phyloP scores from a whole-genome alignment of 2,113 vertebrate genomes.

The Vulpes ferrilata region DNA sequence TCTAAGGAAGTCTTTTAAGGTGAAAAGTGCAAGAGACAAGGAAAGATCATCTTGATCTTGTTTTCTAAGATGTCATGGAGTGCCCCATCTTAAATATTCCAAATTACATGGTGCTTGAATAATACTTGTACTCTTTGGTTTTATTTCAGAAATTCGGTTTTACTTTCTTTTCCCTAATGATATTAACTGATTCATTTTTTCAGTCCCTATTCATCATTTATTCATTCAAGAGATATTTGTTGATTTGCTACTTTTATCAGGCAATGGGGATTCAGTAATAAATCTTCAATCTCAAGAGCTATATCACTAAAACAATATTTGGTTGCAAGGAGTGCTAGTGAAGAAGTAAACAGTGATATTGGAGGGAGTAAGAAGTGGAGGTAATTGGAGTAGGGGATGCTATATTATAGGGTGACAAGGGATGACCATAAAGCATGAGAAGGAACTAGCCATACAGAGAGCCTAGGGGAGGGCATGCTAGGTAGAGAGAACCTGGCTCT shows the following conservation, averaged over 20 bases:
- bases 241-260: background rate
- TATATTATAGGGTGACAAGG: background rate
- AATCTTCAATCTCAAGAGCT: background rate
- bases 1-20: slow-evolving; percentile 1
- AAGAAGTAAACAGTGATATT: background rate
- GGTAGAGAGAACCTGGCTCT: background rate
- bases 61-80: background rate
- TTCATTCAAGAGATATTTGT: background rate
- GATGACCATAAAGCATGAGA: background rate
- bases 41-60: background rate
- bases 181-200: background rate
- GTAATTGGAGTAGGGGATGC: background rate
- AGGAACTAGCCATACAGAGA: background rate
- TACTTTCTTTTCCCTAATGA: background rate
- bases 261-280: background rate
- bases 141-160: background rate
- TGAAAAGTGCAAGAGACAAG: background rate
- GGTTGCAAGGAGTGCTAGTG: background rate
- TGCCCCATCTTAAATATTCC: background rate
- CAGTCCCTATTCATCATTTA: background rate
- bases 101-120: background rate
- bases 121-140: background rate
- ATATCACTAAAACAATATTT: background rate
- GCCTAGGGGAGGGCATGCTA: fast-evolving
- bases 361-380: background rate